Evolutionary conservation across 2,888 invertebrate genomes (phyloP).

Genomic region (Rhagonycha fulva): DNA sequence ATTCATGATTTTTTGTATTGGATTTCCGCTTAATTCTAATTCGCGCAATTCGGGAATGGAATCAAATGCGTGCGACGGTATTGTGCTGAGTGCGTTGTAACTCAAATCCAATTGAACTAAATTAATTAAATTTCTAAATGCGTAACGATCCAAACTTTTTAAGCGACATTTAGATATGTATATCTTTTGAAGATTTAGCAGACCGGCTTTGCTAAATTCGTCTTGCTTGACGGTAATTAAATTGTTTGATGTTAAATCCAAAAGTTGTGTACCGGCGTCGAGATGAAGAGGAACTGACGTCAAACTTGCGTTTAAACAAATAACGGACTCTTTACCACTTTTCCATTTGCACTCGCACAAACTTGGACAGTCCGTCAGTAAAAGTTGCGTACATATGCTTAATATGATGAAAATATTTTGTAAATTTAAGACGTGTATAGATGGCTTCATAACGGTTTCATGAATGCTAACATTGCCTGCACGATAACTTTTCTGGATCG

Average conservation of each 20-base stretch:
- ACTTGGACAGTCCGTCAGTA: slow-evolving; percentile 69
- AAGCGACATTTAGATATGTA: slow-evolving; percentile 74
- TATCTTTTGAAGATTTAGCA: slow-evolving; percentile 80
- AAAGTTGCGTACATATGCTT: slow-evolving; percentile 53
- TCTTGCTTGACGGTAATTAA: slow-evolving; percentile 69
- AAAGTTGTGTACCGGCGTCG: slow-evolving; percentile 78
- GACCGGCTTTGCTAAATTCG: slow-evolving; percentile 73
- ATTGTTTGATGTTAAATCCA: slow-evolving; percentile 78
- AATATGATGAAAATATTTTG: slow-evolving; percentile 42
- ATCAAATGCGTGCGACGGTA: slow-evolving; percentile 76
- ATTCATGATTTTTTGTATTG: slow-evolving; percentile 70
- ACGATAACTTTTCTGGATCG: slow-evolving; percentile 38
- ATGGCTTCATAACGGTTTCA: slow-evolving; percentile 17
- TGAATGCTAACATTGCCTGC: slow-evolving; percentile 20
- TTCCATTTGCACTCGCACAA: slow-evolving; percentile 90
- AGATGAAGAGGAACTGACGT: slow-evolving; percentile 73
- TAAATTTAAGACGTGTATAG: slow-evolving; percentile 20
- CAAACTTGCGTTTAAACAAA: slow-evolving; percentile 77
- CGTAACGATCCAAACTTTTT: slow-evolving; percentile 66
- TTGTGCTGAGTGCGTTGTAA: slow-evolving; percentile 66
- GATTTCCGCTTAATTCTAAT: slow-evolving; percentile 75
- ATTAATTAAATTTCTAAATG: slow-evolving; percentile 79
- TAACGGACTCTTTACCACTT: slow-evolving; percentile 82
- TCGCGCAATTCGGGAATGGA: slow-evolving; percentile 76
- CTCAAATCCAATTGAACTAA: slow-evolving; percentile 82